Percentiles rank a stretch among this genome's conserved stretches.
phyloP scores from a whole-genome alignment of 1,140 invertebrate species.

The Lamellibrachia luymesi region DNA sequence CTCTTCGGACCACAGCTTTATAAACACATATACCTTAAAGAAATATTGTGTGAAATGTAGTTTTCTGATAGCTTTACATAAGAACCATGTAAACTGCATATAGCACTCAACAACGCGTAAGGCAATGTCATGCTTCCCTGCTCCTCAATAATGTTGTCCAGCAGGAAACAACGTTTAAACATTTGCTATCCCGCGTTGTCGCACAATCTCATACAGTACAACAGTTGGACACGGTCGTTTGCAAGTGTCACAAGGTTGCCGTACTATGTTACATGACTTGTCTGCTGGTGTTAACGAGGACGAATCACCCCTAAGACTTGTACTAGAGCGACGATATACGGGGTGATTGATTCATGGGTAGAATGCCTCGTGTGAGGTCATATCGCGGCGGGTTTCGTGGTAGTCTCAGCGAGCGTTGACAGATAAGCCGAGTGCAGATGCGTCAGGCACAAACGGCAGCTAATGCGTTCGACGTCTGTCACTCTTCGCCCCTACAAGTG shows the following conservation, averaged over 20 bases:
- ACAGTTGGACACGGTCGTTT: not conserved
- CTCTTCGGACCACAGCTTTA: too few relatives aligned
- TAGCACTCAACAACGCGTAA: too few relatives aligned
- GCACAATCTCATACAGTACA: not conserved
- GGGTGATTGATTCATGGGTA: not conserved
- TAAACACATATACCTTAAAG: too few relatives aligned
- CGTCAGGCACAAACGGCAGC: not conserved
- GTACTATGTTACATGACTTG: not conserved
- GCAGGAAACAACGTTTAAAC: not conserved
- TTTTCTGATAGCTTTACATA: too few relatives aligned
- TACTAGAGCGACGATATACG: not conserved
- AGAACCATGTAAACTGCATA: too few relatives aligned
- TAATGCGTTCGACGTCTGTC: not conserved
- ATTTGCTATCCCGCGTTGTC: not conserved
- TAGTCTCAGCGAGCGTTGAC: not conserved
- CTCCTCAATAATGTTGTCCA: not conserved
- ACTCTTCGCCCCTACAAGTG: not conserved
- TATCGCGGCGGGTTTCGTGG: not conserved
- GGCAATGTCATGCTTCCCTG: too few relatives aligned
- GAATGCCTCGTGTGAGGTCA: conserved; percentile 3
- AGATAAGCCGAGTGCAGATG: not conserved
- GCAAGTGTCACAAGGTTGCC: not conserved
- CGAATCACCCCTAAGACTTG: not conserved
- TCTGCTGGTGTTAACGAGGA: not conserved
- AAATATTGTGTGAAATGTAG: too few relatives aligned